phyloP scores from a whole-genome alignment of 2,113 vertebrate genomes.

The Todiramphus saurophagus region DNA sequence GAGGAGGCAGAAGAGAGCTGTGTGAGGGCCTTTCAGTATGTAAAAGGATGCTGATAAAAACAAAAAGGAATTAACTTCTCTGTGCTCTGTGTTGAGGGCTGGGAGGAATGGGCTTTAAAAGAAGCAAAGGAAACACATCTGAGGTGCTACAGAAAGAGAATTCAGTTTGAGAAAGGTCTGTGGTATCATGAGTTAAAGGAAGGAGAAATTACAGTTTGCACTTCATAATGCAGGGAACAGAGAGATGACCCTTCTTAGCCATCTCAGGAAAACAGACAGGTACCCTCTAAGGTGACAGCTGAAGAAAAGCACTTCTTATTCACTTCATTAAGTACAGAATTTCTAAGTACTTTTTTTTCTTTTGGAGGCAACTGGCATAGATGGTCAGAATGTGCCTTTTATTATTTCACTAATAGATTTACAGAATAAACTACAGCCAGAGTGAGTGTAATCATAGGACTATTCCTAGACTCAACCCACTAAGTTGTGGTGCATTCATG shows the following conservation, averaged over 20 bases:
- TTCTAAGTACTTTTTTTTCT: not conserved
- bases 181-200: not conserved
- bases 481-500: not conserved
- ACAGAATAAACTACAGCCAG: not conserved
- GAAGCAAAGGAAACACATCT: not conserved
- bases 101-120: not conserved
- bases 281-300: not conserved
- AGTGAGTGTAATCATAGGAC: not conserved
- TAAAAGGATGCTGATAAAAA: not conserved
- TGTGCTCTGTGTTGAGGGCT: rapidly evolving
- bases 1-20: not conserved
- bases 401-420: not conserved
- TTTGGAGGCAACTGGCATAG: not conserved
- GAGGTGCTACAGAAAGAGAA: not conserved
- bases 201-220: not conserved
- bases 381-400: not conserved
- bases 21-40: not conserved
- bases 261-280: no score
- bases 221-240: not conserved
- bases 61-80: not conserved
- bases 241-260: not conserved
- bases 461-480: not conserved
- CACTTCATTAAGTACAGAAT: not conserved
- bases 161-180: no score
- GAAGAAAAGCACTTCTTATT: not conserved